Percentiles rank a stretch among this genome's conserved stretches.
phyloP scores from a whole-genome alignment of 1,140 invertebrate species.

The Drosophila albomicans region DNA sequence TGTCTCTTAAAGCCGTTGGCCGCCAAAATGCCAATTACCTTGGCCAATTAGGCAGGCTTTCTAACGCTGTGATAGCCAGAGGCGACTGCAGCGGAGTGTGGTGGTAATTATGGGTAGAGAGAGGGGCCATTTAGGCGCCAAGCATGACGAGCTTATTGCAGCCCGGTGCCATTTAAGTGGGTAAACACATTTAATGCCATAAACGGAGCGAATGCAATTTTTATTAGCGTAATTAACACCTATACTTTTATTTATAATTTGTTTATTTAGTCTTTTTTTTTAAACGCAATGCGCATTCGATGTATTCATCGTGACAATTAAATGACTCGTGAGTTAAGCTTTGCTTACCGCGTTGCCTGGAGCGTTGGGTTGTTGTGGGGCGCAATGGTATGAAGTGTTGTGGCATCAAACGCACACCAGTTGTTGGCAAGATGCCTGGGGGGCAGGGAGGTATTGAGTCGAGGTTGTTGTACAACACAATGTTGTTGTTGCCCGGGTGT shows the following conservation, averaged over 20 bases:
- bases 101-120: conserved; percentile 55
- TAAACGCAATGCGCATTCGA: conserved; percentile 1
- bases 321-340: conserved; percentile 47
- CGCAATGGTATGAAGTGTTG: conserved; percentile 77
- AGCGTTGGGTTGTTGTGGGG: conserved; percentile 63
- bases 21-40: conserved; percentile 40
- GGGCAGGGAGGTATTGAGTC: conserved; percentile 76
- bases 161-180: conserved; percentile 58
- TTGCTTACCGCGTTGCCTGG: conserved; percentile 75
- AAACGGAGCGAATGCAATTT: conserved; percentile 72
- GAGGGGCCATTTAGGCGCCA: conserved; percentile 59
- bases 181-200: conserved; percentile 68
- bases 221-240: conserved; percentile 81
- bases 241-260: conserved; percentile 22
- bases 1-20: conserved; percentile 30
- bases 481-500: conserved; percentile 71
- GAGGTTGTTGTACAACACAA: conserved; percentile 76
- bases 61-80: conserved; percentile 47
- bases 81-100: neutral
- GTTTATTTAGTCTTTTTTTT: neutral
- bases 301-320: conserved; percentile 55
- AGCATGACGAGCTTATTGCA: conserved; percentile 21
- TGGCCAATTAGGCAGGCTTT: conserved; percentile 72
- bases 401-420: conserved; percentile 66
- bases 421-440: conserved; percentile 61